phyloP scores from a whole-genome alignment of 2,113 vertebrate genomes.

The Ochotona princeps region DNA sequence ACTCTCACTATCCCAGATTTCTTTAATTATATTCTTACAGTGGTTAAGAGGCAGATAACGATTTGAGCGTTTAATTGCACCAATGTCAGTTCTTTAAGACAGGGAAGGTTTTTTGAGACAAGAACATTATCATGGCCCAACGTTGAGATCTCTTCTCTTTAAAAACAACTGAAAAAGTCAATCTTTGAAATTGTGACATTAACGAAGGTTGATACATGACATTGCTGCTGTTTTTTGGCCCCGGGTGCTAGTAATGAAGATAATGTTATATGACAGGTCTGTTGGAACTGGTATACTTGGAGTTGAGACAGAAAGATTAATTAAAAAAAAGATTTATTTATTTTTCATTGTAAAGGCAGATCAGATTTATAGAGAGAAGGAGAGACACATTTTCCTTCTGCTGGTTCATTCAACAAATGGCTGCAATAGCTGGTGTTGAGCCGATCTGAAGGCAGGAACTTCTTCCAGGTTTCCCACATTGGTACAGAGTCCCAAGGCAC shows the following conservation, averaged over 20 bases:
- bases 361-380: too few relatives aligned
- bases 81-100: slow-evolving; percentile 13
- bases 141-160: not conserved
- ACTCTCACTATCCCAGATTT: not conserved
- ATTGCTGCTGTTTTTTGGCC: not conserved
- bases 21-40: slow-evolving; percentile 22
- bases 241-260: not conserved
- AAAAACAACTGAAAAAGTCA: not conserved
- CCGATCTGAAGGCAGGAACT: too few relatives aligned
- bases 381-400: too few relatives aligned
- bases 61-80: slow-evolving; percentile 46
- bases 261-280: not conserved
- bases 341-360: too few relatives aligned
- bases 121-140: not conserved
- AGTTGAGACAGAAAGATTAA: too few relatives aligned
- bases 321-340: too few relatives aligned
- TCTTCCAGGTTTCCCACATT: too few relatives aligned
- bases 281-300: not conserved
- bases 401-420: too few relatives aligned
- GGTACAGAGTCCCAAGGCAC: too few relatives aligned
- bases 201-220: not conserved
- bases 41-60: slow-evolving; percentile 17
- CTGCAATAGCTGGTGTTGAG: too few relatives aligned
- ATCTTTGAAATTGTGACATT: not conserved
- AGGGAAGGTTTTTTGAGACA: slow-evolving; percentile 14